Conservation (phyloP, 2,113 vertebrate genomes). For the Ahaetulla prasina region DNA sequence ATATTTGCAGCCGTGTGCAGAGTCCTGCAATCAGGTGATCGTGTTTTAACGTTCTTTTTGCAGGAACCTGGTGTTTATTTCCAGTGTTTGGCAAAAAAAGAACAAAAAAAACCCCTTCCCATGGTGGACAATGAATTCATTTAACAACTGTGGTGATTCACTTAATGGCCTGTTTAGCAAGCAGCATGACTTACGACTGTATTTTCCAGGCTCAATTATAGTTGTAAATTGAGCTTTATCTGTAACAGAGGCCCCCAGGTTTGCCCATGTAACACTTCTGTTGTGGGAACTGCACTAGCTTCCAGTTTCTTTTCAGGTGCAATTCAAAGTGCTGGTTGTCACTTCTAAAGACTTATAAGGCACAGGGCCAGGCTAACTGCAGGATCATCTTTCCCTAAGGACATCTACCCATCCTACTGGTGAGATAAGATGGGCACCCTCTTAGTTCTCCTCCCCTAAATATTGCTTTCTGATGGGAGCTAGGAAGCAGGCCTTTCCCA, state of each 20-base stretch:
- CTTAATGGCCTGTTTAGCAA: neutral
- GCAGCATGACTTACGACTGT: neutral
- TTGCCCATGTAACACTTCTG: neutral
- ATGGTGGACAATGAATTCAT: neutral
- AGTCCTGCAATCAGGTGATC: neutral
- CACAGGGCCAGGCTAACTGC: neutral
- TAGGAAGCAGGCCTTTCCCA: neutral
- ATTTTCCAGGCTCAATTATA: neutral
- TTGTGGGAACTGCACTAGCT: neutral
- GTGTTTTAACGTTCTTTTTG: neutral
- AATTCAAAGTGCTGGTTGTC: neutral
- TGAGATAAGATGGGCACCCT: neutral
- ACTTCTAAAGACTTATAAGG: neutral
- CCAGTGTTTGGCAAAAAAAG: neutral
- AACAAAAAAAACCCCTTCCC: neutral
- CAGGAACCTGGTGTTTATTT: neutral
- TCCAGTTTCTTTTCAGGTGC: neutral
- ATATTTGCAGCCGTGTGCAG: neutral
- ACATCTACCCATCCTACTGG: neutral
- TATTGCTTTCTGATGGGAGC: neutral
- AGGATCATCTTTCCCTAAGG: neutral
- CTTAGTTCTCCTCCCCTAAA: neutral
- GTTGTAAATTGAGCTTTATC: neutral
- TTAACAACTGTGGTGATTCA: neutral
- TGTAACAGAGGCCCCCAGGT: neutral